These are phyloP conservation scores for Streptopelia turtur DNA, from an alignment of 2,797 vertebrate species.

Conservation along the genomic window DNA sequence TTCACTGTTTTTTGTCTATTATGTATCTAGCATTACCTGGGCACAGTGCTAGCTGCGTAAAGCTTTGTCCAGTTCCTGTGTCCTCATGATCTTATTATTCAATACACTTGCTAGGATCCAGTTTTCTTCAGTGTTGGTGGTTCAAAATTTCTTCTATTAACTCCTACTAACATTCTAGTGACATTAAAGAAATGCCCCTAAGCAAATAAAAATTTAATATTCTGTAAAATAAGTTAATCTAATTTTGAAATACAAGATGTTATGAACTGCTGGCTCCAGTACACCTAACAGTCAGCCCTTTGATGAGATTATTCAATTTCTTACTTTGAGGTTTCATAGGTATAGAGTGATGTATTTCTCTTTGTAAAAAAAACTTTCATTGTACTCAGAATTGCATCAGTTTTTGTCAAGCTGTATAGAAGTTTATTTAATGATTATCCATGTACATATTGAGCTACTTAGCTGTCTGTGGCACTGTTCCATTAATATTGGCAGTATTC, in stretches of 20 bases:
- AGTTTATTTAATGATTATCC: neutral
- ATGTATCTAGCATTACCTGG: neutral
- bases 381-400: neutral
- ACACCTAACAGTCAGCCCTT: neutral
- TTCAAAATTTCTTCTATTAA: slow-evolving; percentile 41
- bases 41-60: neutral
- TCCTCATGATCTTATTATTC: slow-evolving; percentile 18
- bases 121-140: slow-evolving; percentile 19
- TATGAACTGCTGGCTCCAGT: slow-evolving; percentile 19
- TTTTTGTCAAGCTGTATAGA: neutral
- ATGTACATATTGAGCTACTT: neutral
- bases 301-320: neutral
- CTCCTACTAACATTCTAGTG: slow-evolving; percentile 19
- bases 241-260: slow-evolving; percentile 20
- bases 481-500: neutral
- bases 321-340: neutral
- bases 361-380: neutral
- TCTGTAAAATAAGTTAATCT: slow-evolving; percentile 44
- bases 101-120: neutral
- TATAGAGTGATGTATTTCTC: neutral
- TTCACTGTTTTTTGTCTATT: neutral
- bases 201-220: slow-evolving; percentile 52
- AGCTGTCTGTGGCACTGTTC: neutral
- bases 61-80: neutral
- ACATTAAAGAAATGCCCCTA: slow-evolving; percentile 46